Percentiles rank a stretch among this genome's conserved stretches.
These are phyloP conservation scores for Arctia plantaginis DNA, from an alignment of 2,888 invertebrate species.

Conservation along the genomic window DNA sequence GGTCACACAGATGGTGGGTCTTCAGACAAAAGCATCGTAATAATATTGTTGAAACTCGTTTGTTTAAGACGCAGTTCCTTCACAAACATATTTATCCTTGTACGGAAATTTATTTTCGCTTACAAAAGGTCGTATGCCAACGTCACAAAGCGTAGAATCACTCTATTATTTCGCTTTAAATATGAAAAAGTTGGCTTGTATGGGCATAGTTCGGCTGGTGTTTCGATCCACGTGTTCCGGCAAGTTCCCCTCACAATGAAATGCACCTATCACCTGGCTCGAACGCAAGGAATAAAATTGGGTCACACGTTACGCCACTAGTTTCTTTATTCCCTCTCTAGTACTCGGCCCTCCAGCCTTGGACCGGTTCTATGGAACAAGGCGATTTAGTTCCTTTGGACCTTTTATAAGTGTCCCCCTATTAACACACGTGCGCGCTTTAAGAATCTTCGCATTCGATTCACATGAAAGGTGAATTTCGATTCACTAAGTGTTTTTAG, in stretches of 20 bases:
- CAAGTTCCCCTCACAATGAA: slow-evolving; percentile 64
- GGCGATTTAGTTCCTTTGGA: slow-evolving; percentile 56
- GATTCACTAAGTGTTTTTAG: slow-evolving; percentile 29
- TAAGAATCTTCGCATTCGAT: slow-evolving; percentile 59
- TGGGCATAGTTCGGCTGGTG: slow-evolving; percentile 61
- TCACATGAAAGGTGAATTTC: slow-evolving; percentile 61
- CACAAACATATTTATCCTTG: slow-evolving; percentile 32
- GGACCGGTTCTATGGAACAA: slow-evolving; percentile 62
- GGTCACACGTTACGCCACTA: slow-evolving; percentile 79
- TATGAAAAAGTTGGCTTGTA: slow-evolving; percentile 41
- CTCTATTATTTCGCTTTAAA: slow-evolving; percentile 4
- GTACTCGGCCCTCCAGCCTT: slow-evolving; percentile 53
- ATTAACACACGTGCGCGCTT: slow-evolving; percentile 77
- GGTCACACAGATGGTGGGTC: slow-evolving; percentile 71
- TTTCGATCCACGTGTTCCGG: slow-evolving; percentile 71
- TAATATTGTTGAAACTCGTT: slow-evolving; percentile 69
- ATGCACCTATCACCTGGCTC: slow-evolving; percentile 82
- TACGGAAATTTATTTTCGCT: slow-evolving; percentile 10
- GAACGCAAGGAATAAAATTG: slow-evolving; percentile 70
- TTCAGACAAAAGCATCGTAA: slow-evolving; percentile 69
- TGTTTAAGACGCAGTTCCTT: slow-evolving; percentile 73
- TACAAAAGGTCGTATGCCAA: slow-evolving; percentile 20
- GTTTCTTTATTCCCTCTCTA: slow-evolving; percentile 54
- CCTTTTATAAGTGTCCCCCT: slow-evolving; percentile 68
- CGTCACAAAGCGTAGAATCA: slow-evolving; percentile 26